Percentiles rank a stretch among this genome's conserved stretches.
phyloP scores from a whole-genome alignment of 2,797 vertebrate genomes.

The Channallabes apus region DNA sequence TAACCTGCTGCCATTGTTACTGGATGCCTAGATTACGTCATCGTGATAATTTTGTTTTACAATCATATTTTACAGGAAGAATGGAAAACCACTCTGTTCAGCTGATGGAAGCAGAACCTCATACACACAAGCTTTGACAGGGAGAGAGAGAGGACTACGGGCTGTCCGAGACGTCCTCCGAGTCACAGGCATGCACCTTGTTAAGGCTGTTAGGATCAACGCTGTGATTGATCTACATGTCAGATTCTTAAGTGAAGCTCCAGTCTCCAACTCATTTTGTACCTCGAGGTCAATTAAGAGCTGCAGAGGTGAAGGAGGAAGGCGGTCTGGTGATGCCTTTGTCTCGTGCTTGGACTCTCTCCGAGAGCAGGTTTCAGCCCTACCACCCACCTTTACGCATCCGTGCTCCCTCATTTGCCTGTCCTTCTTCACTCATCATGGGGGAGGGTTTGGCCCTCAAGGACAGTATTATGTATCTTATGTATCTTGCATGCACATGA shows the following conservation, averaged over 20 bases:
- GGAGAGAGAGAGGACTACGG: constrained; percentile 11
- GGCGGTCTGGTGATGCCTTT: constrained; percentile 18
- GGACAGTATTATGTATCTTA: constrained; percentile 32
- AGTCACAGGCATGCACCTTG: constrained; percentile 63
- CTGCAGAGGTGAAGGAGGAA: constrained; percentile 45
- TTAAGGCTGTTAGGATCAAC: constrained; percentile 71
- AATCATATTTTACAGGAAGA: neutral
- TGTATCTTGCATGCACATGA: neutral
- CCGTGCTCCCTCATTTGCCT: constrained; percentile 45
- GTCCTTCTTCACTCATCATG: constrained; percentile 40
- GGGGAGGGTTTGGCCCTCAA: constrained; percentile 48
- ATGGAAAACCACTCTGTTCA: neutral
- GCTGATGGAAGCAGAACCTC: neutral
- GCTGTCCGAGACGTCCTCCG: constrained; percentile 61
- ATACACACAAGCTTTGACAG: constrained; percentile 32
- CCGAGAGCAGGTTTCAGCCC: constrained; percentile 3
- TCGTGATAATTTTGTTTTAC: neutral
- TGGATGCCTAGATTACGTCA: neutral
- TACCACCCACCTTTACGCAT: constrained; percentile 33
- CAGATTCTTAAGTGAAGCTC: constrained; percentile 66
- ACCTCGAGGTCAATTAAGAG: constrained; percentile 65
- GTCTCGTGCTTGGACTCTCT: constrained; percentile 22
- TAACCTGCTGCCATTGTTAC: neutral
- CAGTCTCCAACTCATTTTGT: constrained; percentile 59
- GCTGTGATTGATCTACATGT: constrained; percentile 75